Evolutionary conservation across 1,140 invertebrate species (phyloP), one percentile per base, ranked within the genome.

Genomic region (Psilanteris sp.): DNA sequence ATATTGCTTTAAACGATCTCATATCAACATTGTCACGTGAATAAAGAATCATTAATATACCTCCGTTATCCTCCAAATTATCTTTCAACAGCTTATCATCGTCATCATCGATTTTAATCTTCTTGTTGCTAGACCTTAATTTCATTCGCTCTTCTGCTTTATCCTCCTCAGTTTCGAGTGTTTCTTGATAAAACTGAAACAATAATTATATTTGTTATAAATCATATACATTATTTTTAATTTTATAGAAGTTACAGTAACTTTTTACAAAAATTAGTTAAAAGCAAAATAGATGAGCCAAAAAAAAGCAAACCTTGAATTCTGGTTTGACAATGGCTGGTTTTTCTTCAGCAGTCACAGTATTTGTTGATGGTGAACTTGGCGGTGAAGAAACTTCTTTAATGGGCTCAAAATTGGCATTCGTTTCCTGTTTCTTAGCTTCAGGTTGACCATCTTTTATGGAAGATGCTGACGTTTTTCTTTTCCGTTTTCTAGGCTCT

Each of bases 121-220:
- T 79, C 48, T 44, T 68, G 43, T 9, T 84, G 79, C 41, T 81
- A 71, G 44, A 78, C 81, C 74, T 62, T 81, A 64, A 55, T 74
- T 77, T 82, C 80, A 43, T 89, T 86, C n/a, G 88, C 36, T 89
- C 83, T 20, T 86, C 84, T 13, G 86, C 85, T 31, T 88, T 89
- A 22, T 88, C 87, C 81, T 93, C 89, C 76, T 92, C 91, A 11
- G 91, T 92, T 79, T 95, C 93, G 48, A 96, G 85, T 0, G 96
- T 97, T 72, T 98, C 96, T 89, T 96, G 94, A 88, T 98, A 98
- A 87, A 98, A 98, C 90, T 96, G 20, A 80, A 88, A 8, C 8
- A 24, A 32, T 27, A 24, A 20, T 3, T 20, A n/a, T n/a, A n/a
- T n/a, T n/a, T n/a, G n/a, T n/a, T n/a, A n/a, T n/a, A n/a, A n/a